Percentiles rank a stretch among this genome's conserved stretches.
These are phyloP conservation scores for Atlantisia rogersi DNA, from an alignment of 2,113 vertebrate species.

Conservation along the genomic window DNA sequence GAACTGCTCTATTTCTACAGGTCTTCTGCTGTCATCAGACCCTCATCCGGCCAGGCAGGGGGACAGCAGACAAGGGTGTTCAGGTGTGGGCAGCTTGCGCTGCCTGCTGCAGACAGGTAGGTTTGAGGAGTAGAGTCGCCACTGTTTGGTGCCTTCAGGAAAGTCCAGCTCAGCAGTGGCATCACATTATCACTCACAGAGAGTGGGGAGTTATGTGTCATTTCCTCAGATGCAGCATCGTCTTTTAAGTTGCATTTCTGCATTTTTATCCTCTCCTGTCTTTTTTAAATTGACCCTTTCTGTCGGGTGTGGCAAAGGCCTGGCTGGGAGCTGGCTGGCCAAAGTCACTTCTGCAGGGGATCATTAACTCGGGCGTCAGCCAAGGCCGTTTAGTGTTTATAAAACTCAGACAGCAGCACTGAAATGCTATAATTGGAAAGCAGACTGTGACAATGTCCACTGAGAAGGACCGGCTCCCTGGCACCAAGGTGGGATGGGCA, in stretches of 20 bases:
- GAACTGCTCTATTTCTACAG: background rate
- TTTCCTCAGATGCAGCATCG: constrained; percentile 35
- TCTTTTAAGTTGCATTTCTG: constrained; percentile 31
- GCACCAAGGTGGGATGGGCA: background rate
- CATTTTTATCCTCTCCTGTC: background rate
- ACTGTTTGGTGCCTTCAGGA: background rate
- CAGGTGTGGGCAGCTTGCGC: background rate
- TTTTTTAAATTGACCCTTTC: constrained; percentile 39
- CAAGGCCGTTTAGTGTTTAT: constrained; percentile 51
- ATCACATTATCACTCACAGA: background rate
- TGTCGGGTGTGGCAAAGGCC: background rate
- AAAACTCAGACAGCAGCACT: constrained; percentile 41
- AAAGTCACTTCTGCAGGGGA: constrained; percentile 62
- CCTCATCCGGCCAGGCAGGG: rapidly evolving
- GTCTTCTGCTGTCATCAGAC: rapidly evolving
- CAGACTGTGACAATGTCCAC: background rate
- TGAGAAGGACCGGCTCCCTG: background rate
- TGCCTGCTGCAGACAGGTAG: background rate
- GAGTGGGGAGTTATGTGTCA: background rate
- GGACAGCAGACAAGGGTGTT: background rate
- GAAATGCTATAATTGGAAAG: constrained; percentile 66
- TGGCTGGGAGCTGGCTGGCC: background rate
- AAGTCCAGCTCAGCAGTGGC: background rate
- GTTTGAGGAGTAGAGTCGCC: background rate
- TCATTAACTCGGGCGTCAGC: constrained; percentile 64